Percentiles rank a stretch among this genome's conserved stretches.
phyloP scores from a whole-genome alignment of 2,888 invertebrate genomes.

The Leucophenga maculata region DNA sequence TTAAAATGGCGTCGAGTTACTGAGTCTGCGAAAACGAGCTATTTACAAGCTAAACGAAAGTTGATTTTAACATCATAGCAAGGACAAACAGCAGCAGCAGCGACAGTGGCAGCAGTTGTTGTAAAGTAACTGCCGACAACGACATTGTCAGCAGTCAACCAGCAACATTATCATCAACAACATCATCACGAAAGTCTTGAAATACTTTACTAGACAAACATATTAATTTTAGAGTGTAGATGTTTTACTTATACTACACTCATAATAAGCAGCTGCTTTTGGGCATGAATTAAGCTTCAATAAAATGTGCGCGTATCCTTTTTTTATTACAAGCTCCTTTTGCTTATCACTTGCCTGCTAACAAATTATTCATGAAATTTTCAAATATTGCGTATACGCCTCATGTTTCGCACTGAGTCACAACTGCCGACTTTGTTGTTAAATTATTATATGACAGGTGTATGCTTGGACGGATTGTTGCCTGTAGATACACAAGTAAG shows the following conservation, averaged over 20 bases:
- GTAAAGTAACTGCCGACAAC: conserved; percentile 1
- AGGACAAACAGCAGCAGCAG: neutral
- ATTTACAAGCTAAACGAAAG: conserved; percentile 70
- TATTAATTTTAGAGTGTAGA: neutral
- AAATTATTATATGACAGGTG: neutral
- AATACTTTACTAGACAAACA: neutral
- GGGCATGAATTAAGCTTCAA: neutral
- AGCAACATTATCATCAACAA: neutral
- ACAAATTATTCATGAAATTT: conserved; percentile 64
- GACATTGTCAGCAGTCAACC: conserved; percentile 1
- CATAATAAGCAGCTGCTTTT: neutral
- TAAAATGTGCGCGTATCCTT: neutral
- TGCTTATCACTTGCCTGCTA: conserved; percentile 3
- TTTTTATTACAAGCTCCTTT: neutral
- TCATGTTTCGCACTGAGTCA: conserved; percentile 27
- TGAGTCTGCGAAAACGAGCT: conserved; percentile 67
- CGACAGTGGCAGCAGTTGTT: neutral
- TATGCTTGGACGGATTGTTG: too few relatives aligned
- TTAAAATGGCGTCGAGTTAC: conserved; percentile 68
- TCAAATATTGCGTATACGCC: conserved; percentile 61
- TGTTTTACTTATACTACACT: neutral
- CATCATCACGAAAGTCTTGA: neutral
- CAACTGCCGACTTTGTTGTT: neutral
- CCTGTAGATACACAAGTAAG: too few relatives aligned
- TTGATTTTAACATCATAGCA: conserved; percentile 57